A percentile compares a stretch with the other conserved stretches of the same genome.
Conservation (phyloP, 1,140 invertebrate species). For the Belonocnema kinseyi region DNA sequence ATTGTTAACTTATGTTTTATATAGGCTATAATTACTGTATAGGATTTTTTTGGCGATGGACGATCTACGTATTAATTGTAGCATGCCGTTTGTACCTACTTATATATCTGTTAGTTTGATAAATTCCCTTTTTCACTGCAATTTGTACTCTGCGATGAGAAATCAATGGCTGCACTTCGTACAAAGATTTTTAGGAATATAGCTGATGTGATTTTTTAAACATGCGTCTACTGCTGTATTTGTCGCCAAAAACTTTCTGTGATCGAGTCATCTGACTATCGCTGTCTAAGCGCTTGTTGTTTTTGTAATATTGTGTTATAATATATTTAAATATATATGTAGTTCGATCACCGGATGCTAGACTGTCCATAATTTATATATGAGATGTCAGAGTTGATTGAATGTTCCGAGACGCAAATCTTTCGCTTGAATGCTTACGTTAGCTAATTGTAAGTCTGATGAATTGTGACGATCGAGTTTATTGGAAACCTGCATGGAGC, state of each 20-base stretch:
- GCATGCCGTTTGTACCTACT: not conserved
- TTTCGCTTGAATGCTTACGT: constrained; percentile 39
- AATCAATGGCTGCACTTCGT: constrained; percentile 28
- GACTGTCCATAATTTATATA: constrained; percentile 52
- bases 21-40: constrained; percentile 41
- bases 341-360: constrained; percentile 52
- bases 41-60: constrained; percentile 38
- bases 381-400: constrained; percentile 34
- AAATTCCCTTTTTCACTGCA: constrained; percentile 36
- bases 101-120: constrained; percentile 12
- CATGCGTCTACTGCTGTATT: constrained; percentile 40
- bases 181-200: constrained; percentile 4
- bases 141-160: constrained; percentile 17
- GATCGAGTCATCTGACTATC: constrained; percentile 61
- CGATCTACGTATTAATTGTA: constrained; percentile 7
- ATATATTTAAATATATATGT: constrained; percentile 73
- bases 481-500: constrained; percentile 11
- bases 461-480: constrained; percentile 37
- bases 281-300: constrained; percentile 70
- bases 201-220: constrained; percentile 35
- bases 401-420: constrained; percentile 30
- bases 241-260: constrained; percentile 44
- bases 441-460: constrained; percentile 37
- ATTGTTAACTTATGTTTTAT: constrained; percentile 66
- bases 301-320: constrained; percentile 74